Base-by-base conservation (phyloP, 1,140 invertebrate genomes). In the Lasaia peninsularis region DNA sequence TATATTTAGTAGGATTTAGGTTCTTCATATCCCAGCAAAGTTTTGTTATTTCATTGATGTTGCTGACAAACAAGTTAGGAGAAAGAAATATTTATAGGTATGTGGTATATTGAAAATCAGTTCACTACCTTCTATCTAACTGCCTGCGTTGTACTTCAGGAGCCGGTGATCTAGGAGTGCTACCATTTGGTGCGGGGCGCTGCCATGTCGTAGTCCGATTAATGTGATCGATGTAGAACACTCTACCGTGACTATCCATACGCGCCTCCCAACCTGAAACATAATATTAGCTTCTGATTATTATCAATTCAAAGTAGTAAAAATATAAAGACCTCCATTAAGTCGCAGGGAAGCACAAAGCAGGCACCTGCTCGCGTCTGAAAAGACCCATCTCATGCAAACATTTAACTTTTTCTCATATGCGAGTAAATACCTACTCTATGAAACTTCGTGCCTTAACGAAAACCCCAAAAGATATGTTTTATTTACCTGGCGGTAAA, bases 151-250 rank as follows among this genome's bases (percentile, higher is more conserved):
- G 94, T 40, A 92, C 89, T 78, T 93, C 93, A 61, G 91, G 94
- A 62, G 92, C 91, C 2, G 87, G 75, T 71, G 88, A 72, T 75
- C 89, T 63, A 67, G 89, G 88, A 9, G 81, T 75, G 31, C 84
- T 81, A 1, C 89, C 86, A 69, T 90, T 90, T 2, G 89, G 89
- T n/a, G 92, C 92, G 0, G 97, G 97, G 44, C 96, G 89, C 69
- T 96, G 95, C 97, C 97, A 98, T 12, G 96, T 97, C 3, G 97
- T 98, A 10, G 95, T 97, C n/a, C 96, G 91, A 68, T 96, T 97
- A 1, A 96, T 91, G 75, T 98, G 97, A 87, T 98, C 96, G 35
- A 98, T 97, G 74, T 98, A 98, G 80, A 98, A 98, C 52, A 98
- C 94, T 40, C 96, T 91, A 0, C 97, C 97, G 73, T 98, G 96